Evolutionary conservation across 2,797 vertebrate genomes (phyloP), one percentile per base, ranked within the genome.

Genomic region (Schizopygopsis malacanthus): DNA sequence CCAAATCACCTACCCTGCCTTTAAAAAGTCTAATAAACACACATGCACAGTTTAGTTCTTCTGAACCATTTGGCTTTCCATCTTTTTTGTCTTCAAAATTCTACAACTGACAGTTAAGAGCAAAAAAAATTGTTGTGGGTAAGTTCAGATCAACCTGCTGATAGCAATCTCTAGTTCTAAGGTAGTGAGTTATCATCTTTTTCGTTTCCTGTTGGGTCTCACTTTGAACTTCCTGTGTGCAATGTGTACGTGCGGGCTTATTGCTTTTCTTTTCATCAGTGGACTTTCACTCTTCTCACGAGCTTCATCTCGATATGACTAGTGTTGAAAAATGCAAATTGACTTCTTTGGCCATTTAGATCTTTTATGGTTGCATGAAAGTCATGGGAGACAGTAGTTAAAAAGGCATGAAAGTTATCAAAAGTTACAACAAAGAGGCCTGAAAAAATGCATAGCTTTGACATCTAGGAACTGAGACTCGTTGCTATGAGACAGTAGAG

Each of bases 21-120:
- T 25, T 56, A 22, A 56, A 56, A 20, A 56, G 79, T 82, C 43
- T 79, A 75, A 22, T 52, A 76, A 52, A 61, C 61, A 79, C 61
- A 78, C 54, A 2, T 25, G 15, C 52, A 73, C 52, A 73, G 18
- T 47, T 59, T 83, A 45, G 28, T 71, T 76, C 63, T 75, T 22
- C 73, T 88, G 76, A 84, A 81, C 84, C 79, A 82, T 76, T 33
- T 89, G 78, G 71, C 54, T 89, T 82, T 37, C 81, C 84, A 82
- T 84, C 85, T 84, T 85, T 71, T 4, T 82, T 79, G 52, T 87
- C 80, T 85, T 91, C 71, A 33, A 4, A 39, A 54, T 88, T 88
- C 77, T 67, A 43, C 71, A 39, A 47, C 86, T 90, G 84, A 78
- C 86, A 81, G 88, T 86, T 85, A 88, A 78, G 93, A 89, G 89